Base-by-base conservation (phyloP, 2,113 vertebrate genomes). In the Dolichallabes microphthalmus region DNA sequence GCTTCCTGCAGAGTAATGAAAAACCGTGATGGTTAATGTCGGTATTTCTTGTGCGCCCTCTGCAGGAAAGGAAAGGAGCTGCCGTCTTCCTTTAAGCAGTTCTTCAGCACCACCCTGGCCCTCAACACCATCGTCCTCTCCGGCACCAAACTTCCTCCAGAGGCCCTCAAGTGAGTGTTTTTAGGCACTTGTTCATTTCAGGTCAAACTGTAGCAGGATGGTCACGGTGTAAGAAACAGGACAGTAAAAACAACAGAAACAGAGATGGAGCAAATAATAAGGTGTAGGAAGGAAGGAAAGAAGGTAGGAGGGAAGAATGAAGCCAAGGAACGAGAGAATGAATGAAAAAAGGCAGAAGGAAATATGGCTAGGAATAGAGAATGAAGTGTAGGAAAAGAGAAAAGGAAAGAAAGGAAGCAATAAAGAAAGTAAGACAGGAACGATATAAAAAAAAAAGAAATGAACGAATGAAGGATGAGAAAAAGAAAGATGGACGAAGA, bases 101-200 rank as follows among this genome's bases (percentile, higher is more conserved):
- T 98, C 92, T 99, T 99, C 92, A 98, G 96, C 93, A 94, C 93
- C 17, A 95, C 96, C 39, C 89, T 94, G 93, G 93, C 96, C 85
- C 95, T 99, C 92, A 95, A 86, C 76, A 95, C 94, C 13, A 96
- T 99, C 92, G 96, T 93, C 85, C 93, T 99, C 90, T 98, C 98
- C 0, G 98, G 97, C 88, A 99, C 98, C 82, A 96, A 91, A 88
- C 95, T 99, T 17, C 94, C 97, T 69, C 92, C 95, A 27, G 98
- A 99, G 86, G 97, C 97, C n/a, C 93, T 99, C 39, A 99, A 99
- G 98, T 99, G 94, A 97, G 96, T 90, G 61, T 8, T 6, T 45
- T 45, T 45, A 45, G 45, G 7, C 45, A 45, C 45, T 45, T 7
- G 45, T 45, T 45, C 45, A 45, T 45, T 71, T 71, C 9, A 39